Conservation (phyloP, 2,113 vertebrate genomes). For the Salvelinus sp. region DNA sequence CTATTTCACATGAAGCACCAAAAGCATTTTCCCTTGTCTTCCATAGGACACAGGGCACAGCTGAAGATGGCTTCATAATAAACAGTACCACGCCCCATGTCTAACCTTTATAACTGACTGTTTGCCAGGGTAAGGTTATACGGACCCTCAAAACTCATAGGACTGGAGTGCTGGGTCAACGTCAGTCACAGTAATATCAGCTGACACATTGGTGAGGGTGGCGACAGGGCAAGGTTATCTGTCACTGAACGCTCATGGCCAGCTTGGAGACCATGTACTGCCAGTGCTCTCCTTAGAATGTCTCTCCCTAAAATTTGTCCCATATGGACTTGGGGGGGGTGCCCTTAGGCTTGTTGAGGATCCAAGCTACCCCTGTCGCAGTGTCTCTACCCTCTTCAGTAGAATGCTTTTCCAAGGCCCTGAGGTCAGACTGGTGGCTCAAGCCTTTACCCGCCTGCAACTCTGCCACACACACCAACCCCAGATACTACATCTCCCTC, state of each 20-base stretch:
- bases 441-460: slow-evolving; percentile 32
- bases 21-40: slow-evolving; percentile 55
- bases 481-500: slow-evolving; percentile 5
- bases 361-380: slow-evolving; percentile 57
- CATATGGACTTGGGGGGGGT: slow-evolving; percentile 46
- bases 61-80: slow-evolving; percentile 58
- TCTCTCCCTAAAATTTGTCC: slow-evolving; percentile 23
- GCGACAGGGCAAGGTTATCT: slow-evolving; percentile 79
- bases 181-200: slow-evolving; percentile 73
- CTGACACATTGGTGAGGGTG: slow-evolving; percentile 75
- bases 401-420: slow-evolving; percentile 24
- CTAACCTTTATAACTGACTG: slow-evolving; percentile 65
- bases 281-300: slow-evolving; percentile 42
- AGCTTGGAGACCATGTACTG: slow-evolving; percentile 58
- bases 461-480: slow-evolving; percentile 23
- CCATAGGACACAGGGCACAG: slow-evolving; percentile 47
- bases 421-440: slow-evolving; percentile 17
- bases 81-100: slow-evolving; percentile 54
- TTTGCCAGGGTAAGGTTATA: slow-evolving; percentile 68
- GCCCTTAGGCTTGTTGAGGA: slow-evolving; percentile 54
- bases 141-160: slow-evolving; percentile 69
- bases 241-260: slow-evolving; percentile 69
- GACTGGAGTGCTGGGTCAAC: slow-evolving; percentile 62
- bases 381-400: slow-evolving; percentile 42
- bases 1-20: slow-evolving; percentile 43